Percentiles rank a stretch among this genome's conserved stretches.
Conservation (phyloP, 2,113 vertebrate species). For the Crotalus helleri region DNA sequence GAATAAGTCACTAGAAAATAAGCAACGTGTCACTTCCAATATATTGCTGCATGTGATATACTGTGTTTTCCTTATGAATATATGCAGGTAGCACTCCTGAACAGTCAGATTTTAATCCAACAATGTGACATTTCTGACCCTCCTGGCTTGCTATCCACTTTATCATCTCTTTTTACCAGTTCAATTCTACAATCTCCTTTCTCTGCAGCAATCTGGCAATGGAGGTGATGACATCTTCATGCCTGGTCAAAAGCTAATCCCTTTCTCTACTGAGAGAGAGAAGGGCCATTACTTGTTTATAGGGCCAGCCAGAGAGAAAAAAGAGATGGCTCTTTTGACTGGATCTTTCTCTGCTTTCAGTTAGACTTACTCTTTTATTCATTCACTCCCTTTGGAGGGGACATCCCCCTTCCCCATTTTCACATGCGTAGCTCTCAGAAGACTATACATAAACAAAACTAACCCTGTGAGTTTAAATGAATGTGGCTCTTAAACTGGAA, state of each 20-base stretch:
- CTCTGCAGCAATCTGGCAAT: background rate
- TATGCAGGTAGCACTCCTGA: background rate
- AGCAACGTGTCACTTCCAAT: slow-evolving; percentile 18
- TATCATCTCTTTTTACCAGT: background rate
- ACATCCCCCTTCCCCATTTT: background rate
- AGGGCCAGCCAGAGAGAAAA: background rate
- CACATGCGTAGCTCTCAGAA: background rate
- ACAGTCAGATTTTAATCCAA: background rate
- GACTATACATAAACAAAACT: background rate
- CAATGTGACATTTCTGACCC: background rate
- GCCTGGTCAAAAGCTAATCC: background rate
- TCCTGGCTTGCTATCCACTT: background rate
- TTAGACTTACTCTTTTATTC: background rate
- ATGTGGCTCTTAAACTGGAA: background rate
- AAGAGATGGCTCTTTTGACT: background rate
- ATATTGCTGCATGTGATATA: background rate
- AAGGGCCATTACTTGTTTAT: background rate
- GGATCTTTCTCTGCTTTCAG: background rate
- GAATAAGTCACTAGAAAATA: slow-evolving; percentile 7
- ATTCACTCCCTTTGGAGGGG: background rate
- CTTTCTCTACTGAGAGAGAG: background rate
- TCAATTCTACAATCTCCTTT: background rate
- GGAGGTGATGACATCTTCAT: background rate
- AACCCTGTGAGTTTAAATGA: background rate
- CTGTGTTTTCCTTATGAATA: background rate